Conservation (phyloP, 2,113 vertebrate species). For the Marcusenius ussheri region DNA sequence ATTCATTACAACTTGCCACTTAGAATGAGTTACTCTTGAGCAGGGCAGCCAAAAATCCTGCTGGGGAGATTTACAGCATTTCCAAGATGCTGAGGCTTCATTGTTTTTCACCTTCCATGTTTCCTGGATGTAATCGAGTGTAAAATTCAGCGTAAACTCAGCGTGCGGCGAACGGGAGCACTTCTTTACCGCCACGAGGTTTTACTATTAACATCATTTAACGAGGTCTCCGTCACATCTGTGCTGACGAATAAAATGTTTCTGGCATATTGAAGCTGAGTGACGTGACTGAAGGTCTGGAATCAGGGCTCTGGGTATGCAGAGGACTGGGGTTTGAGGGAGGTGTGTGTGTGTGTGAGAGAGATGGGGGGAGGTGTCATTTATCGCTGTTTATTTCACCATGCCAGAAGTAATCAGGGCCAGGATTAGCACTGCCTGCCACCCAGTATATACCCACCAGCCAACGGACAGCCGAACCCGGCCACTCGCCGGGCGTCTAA, state of each 20-base stretch:
- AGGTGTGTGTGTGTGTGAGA: slow-evolving; percentile 3
- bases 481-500: slow-evolving; percentile 33
- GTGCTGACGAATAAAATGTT: not conserved
- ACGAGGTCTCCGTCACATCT: not conserved
- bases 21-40: not conserved
- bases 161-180: not conserved
- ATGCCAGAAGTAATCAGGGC: slow-evolving; percentile 56
- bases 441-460: slow-evolving; percentile 43
- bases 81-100: not conserved
- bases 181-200: not conserved
- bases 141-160: not conserved
- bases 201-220: not conserved
- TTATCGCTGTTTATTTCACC: slow-evolving; percentile 59
- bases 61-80: not conserved
- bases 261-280: not conserved
- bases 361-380: slow-evolving; percentile 29
- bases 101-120: not conserved
- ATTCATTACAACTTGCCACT: not conserved
- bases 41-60: not conserved
- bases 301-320: not conserved
- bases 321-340: not conserved
- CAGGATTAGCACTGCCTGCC: slow-evolving; percentile 59
- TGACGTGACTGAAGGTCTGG: not conserved
- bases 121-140: not conserved
- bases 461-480: slow-evolving; percentile 1